phyloP scores from a whole-genome alignment of 2,113 vertebrate species.

The Murina feae region DNA sequence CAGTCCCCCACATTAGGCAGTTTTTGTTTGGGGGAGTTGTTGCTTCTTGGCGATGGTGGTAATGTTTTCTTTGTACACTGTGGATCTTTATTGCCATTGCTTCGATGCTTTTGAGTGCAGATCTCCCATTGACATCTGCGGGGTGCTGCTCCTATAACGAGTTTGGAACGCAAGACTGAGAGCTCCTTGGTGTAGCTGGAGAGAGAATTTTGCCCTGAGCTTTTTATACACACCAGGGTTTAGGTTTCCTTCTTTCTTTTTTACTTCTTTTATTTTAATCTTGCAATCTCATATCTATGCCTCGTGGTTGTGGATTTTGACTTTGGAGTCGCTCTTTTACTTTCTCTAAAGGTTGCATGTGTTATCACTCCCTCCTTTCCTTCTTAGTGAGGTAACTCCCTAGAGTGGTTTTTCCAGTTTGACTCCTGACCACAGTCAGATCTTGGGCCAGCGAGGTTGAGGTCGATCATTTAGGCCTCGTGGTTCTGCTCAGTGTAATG shows the following conservation, averaged over 20 bases:
- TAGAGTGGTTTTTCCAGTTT: background rate
- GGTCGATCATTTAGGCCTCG: background rate
- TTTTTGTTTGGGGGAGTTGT: background rate
- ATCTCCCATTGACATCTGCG: background rate
- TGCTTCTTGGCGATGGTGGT: background rate
- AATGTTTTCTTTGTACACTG: background rate
- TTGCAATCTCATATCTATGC: background rate
- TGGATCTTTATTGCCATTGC: conserved; percentile 37
- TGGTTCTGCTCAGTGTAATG: background rate
- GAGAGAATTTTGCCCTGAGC: conserved; percentile 39
- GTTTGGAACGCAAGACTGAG: background rate
- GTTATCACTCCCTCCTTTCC: background rate
- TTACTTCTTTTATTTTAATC: background rate
- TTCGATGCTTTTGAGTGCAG: conserved; percentile 38
- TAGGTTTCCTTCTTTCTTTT: background rate
- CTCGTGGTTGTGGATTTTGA: background rate
- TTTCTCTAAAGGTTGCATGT: background rate
- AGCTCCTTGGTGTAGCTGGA: background rate
- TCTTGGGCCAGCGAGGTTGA: background rate
- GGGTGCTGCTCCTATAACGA: conserved; percentile 20
- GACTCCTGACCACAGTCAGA: background rate
- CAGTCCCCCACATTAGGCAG: background rate
- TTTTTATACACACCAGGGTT: conserved; percentile 22
- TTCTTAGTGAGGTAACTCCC: background rate
- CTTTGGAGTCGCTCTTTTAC: background rate